Evolutionary conservation across 2,797 vertebrate species (phyloP).

Genomic region (Zalophus californianus): DNA sequence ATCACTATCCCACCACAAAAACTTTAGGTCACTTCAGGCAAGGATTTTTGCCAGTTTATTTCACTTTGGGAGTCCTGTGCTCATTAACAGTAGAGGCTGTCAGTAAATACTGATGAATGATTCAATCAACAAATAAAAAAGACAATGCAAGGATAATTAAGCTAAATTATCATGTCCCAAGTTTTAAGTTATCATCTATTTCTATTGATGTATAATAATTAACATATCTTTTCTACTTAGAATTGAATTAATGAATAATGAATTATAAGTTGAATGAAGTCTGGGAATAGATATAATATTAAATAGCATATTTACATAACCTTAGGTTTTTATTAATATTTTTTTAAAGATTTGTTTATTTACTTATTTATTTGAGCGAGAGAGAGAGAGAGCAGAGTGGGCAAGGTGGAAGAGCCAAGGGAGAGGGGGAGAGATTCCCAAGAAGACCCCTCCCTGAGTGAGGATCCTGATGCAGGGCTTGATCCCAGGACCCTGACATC

Average conservation of each 20-base stretch:
- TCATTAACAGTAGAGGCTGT: background rate
- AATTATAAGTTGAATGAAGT: background rate
- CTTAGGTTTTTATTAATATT: background rate
- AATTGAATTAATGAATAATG: background rate
- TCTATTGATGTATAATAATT: background rate
- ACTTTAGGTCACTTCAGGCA: background rate
- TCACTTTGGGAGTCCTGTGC: background rate
- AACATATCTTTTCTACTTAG: background rate
- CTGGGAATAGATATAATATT: background rate
- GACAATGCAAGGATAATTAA: background rate
- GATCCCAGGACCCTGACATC: background rate
- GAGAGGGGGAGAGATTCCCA: background rate
- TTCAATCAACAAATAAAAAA: slow-evolving; percentile 1
- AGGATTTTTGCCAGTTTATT: background rate
- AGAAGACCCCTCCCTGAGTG: background rate
- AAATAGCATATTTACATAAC: background rate
- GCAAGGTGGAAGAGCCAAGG: background rate
- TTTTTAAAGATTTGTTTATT: background rate
- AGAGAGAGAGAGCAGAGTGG: background rate
- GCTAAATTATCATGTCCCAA: background rate
- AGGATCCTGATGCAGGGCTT: fast-evolving
- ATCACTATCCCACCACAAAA: background rate
- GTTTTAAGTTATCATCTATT: background rate
- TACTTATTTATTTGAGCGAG: background rate
- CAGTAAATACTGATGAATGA: background rate